phyloP scores from a whole-genome alignment of 2,888 invertebrate species.

The Protodeltote pygarga region DNA sequence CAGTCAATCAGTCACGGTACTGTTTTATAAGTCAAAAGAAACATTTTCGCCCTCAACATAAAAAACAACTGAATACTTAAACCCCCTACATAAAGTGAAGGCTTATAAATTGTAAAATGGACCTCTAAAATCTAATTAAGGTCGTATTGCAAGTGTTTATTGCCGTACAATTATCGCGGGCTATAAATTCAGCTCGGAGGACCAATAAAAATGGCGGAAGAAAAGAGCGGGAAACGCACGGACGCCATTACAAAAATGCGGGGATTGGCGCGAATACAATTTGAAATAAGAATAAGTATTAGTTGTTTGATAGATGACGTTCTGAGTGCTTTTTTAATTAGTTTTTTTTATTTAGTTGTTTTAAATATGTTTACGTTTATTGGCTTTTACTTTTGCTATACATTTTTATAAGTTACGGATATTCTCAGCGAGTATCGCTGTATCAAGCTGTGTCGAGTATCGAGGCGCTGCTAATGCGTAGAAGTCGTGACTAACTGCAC shows the following conservation, averaged over 20 bases:
- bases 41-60: slow-evolving; percentile 3
- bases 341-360: slow-evolving; percentile 13
- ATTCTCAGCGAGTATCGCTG: no score
- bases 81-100: slow-evolving; percentile 19
- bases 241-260: slow-evolving; percentile 48
- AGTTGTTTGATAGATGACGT: slow-evolving; percentile 40
- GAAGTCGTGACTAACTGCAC: no score
- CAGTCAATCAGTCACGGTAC: no score
- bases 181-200: slow-evolving; percentile 71
- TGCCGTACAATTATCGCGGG: slow-evolving; percentile 62
- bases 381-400: background rate
- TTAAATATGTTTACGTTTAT: slow-evolving; percentile 7
- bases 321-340: slow-evolving; percentile 28
- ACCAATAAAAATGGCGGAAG: slow-evolving; percentile 70
- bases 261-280: slow-evolving; percentile 34
- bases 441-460: no score
- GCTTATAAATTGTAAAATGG: slow-evolving; percentile 51
- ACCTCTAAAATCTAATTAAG: slow-evolving; percentile 67
- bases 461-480: no score
- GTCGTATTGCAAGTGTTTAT: slow-evolving; percentile 72
- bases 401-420: slow-evolving; percentile 5
- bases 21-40: slow-evolving; percentile 3
- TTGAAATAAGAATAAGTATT: slow-evolving; percentile 45
- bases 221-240: slow-evolving; percentile 58
- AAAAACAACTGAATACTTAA: slow-evolving; percentile 1